Conservation (phyloP, 1,140 invertebrate genomes). For the Mylabris phalerata region DNA sequence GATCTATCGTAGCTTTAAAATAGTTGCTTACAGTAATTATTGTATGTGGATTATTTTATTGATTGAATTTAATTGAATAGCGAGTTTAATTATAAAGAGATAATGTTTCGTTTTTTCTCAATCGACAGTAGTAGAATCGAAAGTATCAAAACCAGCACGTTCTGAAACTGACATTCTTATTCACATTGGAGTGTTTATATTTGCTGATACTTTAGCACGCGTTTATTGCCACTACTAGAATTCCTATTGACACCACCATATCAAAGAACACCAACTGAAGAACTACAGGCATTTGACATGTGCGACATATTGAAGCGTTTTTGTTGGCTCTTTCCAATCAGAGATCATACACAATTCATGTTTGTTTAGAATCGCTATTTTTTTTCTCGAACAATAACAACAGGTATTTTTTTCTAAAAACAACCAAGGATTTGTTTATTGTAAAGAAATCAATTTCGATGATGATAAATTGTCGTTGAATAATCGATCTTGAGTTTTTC, state of each 20-base stretch:
- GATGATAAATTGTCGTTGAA: conserved; percentile 16
- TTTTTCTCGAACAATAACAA: background rate
- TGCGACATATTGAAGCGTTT: background rate
- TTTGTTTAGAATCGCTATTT: background rate
- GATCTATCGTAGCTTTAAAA: too few relatives aligned
- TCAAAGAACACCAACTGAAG: conserved; percentile 2
- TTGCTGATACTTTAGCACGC: conserved; percentile 10
- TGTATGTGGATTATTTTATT: too few relatives aligned
- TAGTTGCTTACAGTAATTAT: too few relatives aligned
- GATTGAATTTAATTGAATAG: too few relatives aligned
- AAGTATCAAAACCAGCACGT: conserved; percentile 1
- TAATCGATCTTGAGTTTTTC: conserved; percentile 14
- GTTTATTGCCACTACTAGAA: conserved; percentile 15
- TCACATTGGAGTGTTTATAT: background rate
- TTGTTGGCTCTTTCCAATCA: background rate
- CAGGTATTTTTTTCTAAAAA: too few relatives aligned
- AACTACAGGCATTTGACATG: conserved; percentile 19
- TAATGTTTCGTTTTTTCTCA: too few relatives aligned
- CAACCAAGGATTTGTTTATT: too few relatives aligned
- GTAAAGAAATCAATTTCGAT: background rate
- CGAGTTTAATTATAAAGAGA: too few relatives aligned
- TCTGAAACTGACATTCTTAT: conserved; percentile 5
- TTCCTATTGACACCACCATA: background rate
- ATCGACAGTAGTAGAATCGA: background rate
- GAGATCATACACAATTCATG: background rate